Percentiles rank a stretch among this genome's conserved stretches.
Evolutionary conservation across 2,797 vertebrate species (phyloP).

Genomic region (Enteromius trimaculatus): DNA sequence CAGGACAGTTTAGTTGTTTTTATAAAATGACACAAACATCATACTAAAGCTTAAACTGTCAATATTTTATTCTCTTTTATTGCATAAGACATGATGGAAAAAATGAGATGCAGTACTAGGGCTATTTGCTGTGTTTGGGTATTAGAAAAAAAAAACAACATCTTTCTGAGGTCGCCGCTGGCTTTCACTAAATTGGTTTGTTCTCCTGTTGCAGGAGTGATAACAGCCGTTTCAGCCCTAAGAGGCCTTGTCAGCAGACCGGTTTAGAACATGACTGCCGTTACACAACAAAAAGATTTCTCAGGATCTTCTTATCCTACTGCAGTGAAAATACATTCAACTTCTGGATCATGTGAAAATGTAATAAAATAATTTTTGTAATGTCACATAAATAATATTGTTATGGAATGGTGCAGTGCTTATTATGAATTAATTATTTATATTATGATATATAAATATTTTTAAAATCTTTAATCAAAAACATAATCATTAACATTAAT

Average conservation of each 20-base stretch:
- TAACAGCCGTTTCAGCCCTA: slow-evolving; percentile 30
- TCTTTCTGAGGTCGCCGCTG: slow-evolving; percentile 33
- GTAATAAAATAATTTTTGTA: neutral
- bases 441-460: neutral
- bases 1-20: slow-evolving; percentile 43
- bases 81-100: slow-evolving; percentile 29
- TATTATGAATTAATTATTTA: neutral
- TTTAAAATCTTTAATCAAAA: neutral
- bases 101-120: slow-evolving; percentile 26
- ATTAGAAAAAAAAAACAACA: slow-evolving; percentile 25
- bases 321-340: neutral
- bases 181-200: slow-evolving; percentile 43
- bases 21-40: slow-evolving; percentile 44
- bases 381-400: neutral
- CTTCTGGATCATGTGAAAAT: neutral
- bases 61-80: slow-evolving; percentile 25
- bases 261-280: slow-evolving; percentile 22
- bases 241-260: slow-evolving; percentile 32
- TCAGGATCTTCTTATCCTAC: neutral
- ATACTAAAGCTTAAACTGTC: slow-evolving; percentile 30
- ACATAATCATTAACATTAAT: neutral
- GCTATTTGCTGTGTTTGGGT: slow-evolving; percentile 49
- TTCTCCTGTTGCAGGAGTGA: slow-evolving; percentile 46
- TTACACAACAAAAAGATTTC: slow-evolving; percentile 24
- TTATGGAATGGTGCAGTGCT: neutral